Conservation (phyloP, 2,888 invertebrate species). For the Myopa testacea region DNA sequence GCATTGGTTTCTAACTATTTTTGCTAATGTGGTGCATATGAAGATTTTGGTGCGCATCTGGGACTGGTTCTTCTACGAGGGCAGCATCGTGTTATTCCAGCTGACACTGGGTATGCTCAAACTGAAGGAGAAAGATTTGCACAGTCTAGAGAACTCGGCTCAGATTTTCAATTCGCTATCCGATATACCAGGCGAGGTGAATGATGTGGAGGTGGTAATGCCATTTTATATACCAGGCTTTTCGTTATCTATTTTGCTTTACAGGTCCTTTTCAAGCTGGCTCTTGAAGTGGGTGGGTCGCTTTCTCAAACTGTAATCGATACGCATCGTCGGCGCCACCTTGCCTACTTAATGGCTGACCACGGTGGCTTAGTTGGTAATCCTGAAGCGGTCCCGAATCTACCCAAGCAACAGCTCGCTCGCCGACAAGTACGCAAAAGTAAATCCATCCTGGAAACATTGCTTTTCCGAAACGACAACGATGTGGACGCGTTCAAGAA, state of each 20-base stretch:
- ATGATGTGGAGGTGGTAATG: slow-evolving; percentile 76
- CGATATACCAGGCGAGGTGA: slow-evolving; percentile 93
- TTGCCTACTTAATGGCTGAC: slow-evolving; percentile 97
- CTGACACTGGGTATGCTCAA: slow-evolving; percentile 94
- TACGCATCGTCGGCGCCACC: slow-evolving; percentile 89
- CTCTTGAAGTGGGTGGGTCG: slow-evolving; percentile 82
- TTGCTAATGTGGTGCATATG: slow-evolving; percentile 96
- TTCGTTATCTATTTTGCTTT: slow-evolving; percentile 12
- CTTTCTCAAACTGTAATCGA: slow-evolving; percentile 81
- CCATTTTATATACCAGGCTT: background rate
- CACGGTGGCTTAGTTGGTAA: slow-evolving; percentile 93
- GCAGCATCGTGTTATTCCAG: slow-evolving; percentile 94
- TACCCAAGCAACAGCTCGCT: slow-evolving; percentile 91
- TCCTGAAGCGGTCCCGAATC: slow-evolving; percentile 87
- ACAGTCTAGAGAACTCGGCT: slow-evolving; percentile 91
- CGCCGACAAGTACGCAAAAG: slow-evolving; percentile 91
- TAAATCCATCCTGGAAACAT: slow-evolving; percentile 89
- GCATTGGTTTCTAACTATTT: slow-evolving; percentile 97
- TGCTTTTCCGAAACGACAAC: slow-evolving; percentile 81
- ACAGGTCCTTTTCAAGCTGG: slow-evolving; percentile 78
- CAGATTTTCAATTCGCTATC: slow-evolving; percentile 98
- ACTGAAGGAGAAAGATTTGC: slow-evolving; percentile 85
- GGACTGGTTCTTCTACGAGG: slow-evolving; percentile 97
- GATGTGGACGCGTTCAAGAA: slow-evolving; percentile 87
- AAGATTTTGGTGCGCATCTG: slow-evolving; percentile 92